Evolutionary conservation across 2,888 invertebrate genomes (phyloP).

Genomic region (Cryptocephalus primarius): DNA sequence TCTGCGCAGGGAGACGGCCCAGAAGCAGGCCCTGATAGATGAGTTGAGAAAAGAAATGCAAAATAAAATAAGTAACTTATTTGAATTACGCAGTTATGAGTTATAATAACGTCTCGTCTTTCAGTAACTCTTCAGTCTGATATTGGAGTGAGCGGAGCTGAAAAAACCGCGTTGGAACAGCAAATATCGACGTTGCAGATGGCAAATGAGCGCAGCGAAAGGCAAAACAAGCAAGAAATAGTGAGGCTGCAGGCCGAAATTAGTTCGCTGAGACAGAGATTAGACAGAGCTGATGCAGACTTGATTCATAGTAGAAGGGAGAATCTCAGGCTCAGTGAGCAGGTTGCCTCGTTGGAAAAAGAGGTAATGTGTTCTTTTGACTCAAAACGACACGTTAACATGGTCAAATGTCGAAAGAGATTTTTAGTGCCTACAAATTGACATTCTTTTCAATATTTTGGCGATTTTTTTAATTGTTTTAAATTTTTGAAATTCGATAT

Average conservation of each 20-base stretch:
- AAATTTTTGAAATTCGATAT: no score
- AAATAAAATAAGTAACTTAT: conserved; percentile 55
- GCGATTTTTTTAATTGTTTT: no score
- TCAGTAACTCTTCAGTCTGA: conserved; percentile 66
- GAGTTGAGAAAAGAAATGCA: conserved; percentile 72
- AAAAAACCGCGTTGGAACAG: conserved; percentile 69
- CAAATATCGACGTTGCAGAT: conserved; percentile 61
- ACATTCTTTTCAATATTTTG: no score
- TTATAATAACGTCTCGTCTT: conserved; percentile 12
- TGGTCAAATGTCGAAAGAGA: not conserved
- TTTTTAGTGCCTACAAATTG: no score
- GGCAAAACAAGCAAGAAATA: conserved; percentile 66
- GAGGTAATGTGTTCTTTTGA: conserved; percentile 54
- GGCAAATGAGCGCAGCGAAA: conserved; percentile 57
- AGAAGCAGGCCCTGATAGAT: conserved; percentile 64
- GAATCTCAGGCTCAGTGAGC: conserved; percentile 66
- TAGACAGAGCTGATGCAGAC: conserved; percentile 74
- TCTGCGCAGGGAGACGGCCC: conserved; percentile 62
- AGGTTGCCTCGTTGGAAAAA: conserved; percentile 68
- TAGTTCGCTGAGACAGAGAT: conserved; percentile 59
- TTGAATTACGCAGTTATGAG: no score
- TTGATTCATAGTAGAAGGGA: conserved; percentile 69
- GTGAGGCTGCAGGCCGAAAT: conserved; percentile 67
- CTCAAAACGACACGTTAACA: not conserved
- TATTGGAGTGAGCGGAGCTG: conserved; percentile 61